Base-by-base conservation (phyloP, 1,140 invertebrate genomes). In the Notospermus geniculatus region DNA sequence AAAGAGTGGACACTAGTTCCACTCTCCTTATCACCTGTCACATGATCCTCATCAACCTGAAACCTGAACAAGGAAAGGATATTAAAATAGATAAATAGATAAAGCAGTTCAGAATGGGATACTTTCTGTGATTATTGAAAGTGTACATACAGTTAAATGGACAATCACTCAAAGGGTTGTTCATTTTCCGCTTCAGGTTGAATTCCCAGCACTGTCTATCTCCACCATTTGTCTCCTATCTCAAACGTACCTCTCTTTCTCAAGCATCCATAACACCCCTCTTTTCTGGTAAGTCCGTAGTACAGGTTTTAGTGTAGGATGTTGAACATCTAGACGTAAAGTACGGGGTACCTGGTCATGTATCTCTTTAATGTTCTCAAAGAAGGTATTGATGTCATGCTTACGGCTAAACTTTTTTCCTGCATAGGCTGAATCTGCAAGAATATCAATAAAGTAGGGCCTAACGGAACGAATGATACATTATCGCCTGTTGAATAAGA, bases 241-340 rank as follows among this genome's bases (percentile, higher is more conserved):
- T 63, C 13, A 2, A n/a, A 28, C 1, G n/a, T 39, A 61, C 15
- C 59, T 59, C 58, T 76, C 72, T 55, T 69, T 66, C 7, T 60
- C 59, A 1, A 90, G 64, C 88, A 91, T 89, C 89, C 89, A 91
- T 32, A 71, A 68, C 0, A 91, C 87, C 52, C 88, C 88, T 39
- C 82, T 67, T 66, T 81, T 73, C 74, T 91, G 89, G 74, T 91
- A 91, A 5, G 82, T 80, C 58, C 89, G 76, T n/a, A 91, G 73
- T 46, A 59, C 65, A 9, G 85, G 84, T 29, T 81, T 75, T 22
- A 86, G 66, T 65, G 66, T 72, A 22, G 83, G 80, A 66, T 87
- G 84, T 73, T 87, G 85, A 62, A 81, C 64, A n/a, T 76, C 59
- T 0, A 69, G 27, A 32, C 4, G 13, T 45, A 64, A 2, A 50